Evolutionary conservation across 2,888 invertebrate genomes (phyloP).

Genomic region (Ganaspis brasiliensis): DNA sequence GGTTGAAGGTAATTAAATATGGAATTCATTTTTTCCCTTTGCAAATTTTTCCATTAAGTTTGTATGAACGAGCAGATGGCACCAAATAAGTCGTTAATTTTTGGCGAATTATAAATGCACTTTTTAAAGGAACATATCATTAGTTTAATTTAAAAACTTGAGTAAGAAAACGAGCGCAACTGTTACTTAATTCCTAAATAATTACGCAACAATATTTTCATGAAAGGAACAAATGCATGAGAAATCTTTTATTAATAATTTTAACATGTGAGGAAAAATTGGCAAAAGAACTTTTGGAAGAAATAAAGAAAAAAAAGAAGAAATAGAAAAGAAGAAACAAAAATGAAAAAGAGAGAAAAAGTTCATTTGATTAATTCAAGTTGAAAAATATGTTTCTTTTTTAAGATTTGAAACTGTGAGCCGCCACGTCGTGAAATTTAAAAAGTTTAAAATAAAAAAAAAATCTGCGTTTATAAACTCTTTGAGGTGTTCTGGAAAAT

Average conservation of each 20-base stretch:
- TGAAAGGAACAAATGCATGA: too few species aligned
- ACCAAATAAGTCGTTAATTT: too few species aligned
- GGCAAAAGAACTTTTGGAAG: too few species aligned
- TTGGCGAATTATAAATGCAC: too few species aligned
- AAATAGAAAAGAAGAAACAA: too few species aligned
- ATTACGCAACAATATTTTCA: too few species aligned
- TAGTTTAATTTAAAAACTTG: neutral
- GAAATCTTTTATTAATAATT: too few species aligned
- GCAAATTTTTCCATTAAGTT: neutral
- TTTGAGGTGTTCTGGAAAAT: constrained; percentile 17
- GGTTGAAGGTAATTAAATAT: neutral
- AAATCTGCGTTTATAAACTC: neutral
- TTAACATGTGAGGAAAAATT: too few species aligned
- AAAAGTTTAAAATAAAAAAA: neutral
- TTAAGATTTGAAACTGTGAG: neutral
- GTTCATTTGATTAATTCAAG: too few species aligned
- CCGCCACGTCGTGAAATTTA: neutral
- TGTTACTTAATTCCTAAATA: neutral
- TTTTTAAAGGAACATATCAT: neutral
- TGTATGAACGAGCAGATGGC: neutral
- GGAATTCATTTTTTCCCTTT: neutral
- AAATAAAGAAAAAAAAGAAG: too few species aligned
- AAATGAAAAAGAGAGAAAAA: too few species aligned
- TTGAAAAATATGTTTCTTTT: neutral
- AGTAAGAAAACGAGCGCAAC: neutral